Percentiles rank a stretch among this genome's conserved stretches.
phyloP scores from a whole-genome alignment of 1,140 invertebrate species.

The Danaus plexippus region DNA sequence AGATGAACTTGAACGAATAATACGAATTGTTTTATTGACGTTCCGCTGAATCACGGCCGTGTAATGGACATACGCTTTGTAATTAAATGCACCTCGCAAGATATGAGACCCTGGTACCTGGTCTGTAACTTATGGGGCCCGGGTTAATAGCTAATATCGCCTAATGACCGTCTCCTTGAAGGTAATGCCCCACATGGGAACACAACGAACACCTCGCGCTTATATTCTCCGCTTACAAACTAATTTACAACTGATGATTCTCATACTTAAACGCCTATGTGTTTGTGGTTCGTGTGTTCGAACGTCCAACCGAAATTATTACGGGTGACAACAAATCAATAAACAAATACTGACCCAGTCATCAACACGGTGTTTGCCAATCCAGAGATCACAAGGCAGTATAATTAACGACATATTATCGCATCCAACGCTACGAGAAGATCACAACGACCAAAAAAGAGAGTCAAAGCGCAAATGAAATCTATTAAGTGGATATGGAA shows the following conservation, averaged over 20 bases:
- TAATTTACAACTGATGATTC: slow-evolving; percentile 43
- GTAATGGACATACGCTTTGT: slow-evolving; percentile 11
- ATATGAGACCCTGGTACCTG: slow-evolving; percentile 21
- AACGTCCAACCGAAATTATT: background rate
- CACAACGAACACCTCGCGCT: slow-evolving; percentile 41
- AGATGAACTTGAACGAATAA: too few species aligned
- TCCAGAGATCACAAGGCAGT: background rate
- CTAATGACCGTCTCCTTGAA: slow-evolving; percentile 64
- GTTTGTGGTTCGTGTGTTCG: slow-evolving; percentile 8
- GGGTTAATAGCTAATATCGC: slow-evolving; percentile 67
- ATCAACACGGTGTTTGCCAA: background rate
- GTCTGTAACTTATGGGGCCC: slow-evolving; percentile 33
- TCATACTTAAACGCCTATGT: slow-evolving; percentile 30
- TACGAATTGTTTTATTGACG: background rate
- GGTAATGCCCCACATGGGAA: slow-evolving; percentile 62
- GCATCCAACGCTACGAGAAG: slow-evolving; percentile 10
- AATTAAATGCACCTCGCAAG: slow-evolving; percentile 24
- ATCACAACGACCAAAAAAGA: slow-evolving; percentile 32
- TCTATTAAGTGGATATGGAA: slow-evolving; percentile 33
- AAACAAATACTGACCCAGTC: too few species aligned
- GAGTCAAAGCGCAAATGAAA: slow-evolving; percentile 43
- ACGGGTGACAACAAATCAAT: background rate
- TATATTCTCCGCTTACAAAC: slow-evolving; percentile 35
- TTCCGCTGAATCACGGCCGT: slow-evolving; percentile 2
- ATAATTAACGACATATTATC: background rate